These are phyloP conservation scores for Lemur catta DNA, from an alignment of 2,797 vertebrate species.

Conservation along the genomic window DNA sequence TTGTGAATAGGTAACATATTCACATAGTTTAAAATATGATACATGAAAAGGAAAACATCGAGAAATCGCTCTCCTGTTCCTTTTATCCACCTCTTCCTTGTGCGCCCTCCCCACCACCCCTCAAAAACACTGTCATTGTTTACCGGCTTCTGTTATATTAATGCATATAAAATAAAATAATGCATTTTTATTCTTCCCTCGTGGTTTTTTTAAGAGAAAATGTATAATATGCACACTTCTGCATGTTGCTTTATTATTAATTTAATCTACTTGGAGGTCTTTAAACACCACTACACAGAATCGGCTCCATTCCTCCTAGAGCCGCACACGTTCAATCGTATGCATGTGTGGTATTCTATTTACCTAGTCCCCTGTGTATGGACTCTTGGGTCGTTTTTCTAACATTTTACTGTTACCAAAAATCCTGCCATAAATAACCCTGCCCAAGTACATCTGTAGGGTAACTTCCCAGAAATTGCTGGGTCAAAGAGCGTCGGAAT, in stretches of 20 bases:
- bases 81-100: background rate
- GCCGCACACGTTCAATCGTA: rapidly evolving
- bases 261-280: background rate
- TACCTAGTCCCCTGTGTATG: background rate
- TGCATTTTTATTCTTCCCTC: background rate
- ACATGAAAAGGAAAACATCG: background rate
- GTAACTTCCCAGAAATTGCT: no score
- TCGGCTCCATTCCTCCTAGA: rapidly evolving
- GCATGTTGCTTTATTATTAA: background rate
- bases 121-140: background rate
- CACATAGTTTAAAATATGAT: background rate
- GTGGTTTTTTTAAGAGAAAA: background rate
- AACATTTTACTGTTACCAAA: background rate
- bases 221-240: no score
- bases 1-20: constrained; percentile 20
- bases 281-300: rapidly evolving
- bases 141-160: background rate
- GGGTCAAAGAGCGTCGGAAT: background rate
- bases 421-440: background rate
- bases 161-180: background rate
- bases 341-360: rapidly evolving
- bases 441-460: background rate
- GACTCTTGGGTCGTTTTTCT: background rate
- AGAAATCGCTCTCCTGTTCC: background rate
- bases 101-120: rapidly evolving